Base-by-base conservation (phyloP, 2,113 vertebrate genomes). In the Camelus bactrianus region DNA sequence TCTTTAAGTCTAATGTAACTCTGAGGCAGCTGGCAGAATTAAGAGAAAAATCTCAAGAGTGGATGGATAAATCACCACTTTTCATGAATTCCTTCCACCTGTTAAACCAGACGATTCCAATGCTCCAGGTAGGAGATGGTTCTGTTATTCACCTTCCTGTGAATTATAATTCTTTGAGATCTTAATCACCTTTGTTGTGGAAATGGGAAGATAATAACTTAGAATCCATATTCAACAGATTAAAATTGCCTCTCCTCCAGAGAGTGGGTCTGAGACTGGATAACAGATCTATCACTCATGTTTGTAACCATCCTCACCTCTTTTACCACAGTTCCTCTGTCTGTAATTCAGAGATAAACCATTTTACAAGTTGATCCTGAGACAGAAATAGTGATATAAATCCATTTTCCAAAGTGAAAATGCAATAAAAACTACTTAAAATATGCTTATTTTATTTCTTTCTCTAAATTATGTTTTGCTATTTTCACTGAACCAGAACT, bases 1-100 rank as follows among this genome's bases (percentile, higher is more conserved):
- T 96, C 94, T 95, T 98, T 24, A 97, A 99, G 99, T 99, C 99
- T 28, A 99, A 99, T 81, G 94, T 94, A 92, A 99, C 99, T 38
- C 98, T 99, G 98, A 98, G 99, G 82, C 99, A 99, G 97, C 99
- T 99, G 97, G 99, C 98, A 24, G 98, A 99, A 97, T 98, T 98
- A 98, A 98, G 97, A 96, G 98, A 98, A 94, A 99, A 98, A 97
- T 99, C 99, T 11, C 96, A 99, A 89, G 98, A 99, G 50, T 99
- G 99, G 99, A 83, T 99, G 69, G 96, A 99, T 73, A 98, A 98
- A 30, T 99, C 99, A 17, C 98, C 98, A 15, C 98, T 98, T 97
- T 97, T 99, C 89, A 86, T 99, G 95, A 98, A 99, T 79, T 99
- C 99, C 11, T 98, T 99, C 35, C 62, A 98, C 35, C 73, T 99